Percentiles rank a stretch among this genome's conserved stretches.
Evolutionary conservation across 2,113 vertebrate species (phyloP).

Genomic region (Orientallactaga bullata): DNA sequence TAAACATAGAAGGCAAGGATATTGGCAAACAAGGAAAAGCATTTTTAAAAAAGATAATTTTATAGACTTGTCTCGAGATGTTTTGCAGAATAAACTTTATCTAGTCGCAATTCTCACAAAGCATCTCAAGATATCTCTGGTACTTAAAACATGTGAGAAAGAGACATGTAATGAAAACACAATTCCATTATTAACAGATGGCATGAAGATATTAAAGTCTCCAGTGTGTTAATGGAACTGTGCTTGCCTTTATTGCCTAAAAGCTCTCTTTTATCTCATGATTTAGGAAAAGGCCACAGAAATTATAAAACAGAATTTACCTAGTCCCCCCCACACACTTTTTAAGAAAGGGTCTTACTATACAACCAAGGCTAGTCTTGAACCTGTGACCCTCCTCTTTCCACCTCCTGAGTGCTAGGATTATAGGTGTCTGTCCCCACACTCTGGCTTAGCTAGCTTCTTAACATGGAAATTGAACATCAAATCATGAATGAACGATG

Average conservation of each 20-base stretch:
- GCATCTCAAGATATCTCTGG: background rate
- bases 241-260: background rate
- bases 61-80: background rate
- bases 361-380: background rate
- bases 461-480: conserved; percentile 12
- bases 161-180: background rate
- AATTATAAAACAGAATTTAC: conserved; percentile 19
- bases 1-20: background rate
- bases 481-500: background rate
- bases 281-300: conserved; percentile 19
- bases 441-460: background rate
- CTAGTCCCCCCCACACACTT: background rate
- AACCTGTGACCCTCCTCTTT: background rate
- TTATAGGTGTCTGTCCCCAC: background rate
- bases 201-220: background rate
- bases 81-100: background rate
- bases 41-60: background rate
- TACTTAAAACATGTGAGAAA: conserved; percentile 23
- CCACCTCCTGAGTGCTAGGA: background rate
- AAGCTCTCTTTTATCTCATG: background rate
- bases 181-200: conserved; percentile 33
- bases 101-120: background rate
- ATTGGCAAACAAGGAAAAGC: background rate
- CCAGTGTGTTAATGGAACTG: background rate
- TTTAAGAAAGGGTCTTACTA: background rate